Evolutionary conservation across 2,797 vertebrate species (phyloP), one percentile per base, ranked within the genome.

Genomic region (Microctenopoma stevenorrisi): DNA sequence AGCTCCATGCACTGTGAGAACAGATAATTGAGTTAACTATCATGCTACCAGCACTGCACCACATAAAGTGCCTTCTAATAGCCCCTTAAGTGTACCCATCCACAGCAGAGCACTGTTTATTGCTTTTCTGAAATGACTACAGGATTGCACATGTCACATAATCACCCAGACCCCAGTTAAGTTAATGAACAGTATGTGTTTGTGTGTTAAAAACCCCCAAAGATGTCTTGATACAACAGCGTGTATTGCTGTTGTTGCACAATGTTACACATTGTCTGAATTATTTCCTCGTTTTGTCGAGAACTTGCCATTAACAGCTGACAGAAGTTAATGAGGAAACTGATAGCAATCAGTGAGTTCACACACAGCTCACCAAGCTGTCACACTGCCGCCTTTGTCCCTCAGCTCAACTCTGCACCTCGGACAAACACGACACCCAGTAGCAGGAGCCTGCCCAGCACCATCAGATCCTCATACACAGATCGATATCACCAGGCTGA

Each of bases 1-100:
- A 91, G 85, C 80, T 84, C 81, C 22, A 0, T 3, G 56, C 90
- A 84, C 90, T 91, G 84, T 22, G 74, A 1, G 61, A 15, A 56
- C 59, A 83, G 16, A 78, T 4, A 28, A 55, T 26, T 16, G 15
- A 6, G 71, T 75, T 83, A 81, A 64, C 64, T 35, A 60, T n/a
- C 4, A 30, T 5, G 48, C 26, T 18, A 16, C 14, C 52, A 35
- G 13, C 4, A n/a, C 52, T 22, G 64, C 61, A 18, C 0, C 46
- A 14, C 1, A 2, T 11, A 30, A 42, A 49, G 48, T 12, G 46
- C 52, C 59, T 28, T 44, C 37, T 74, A 58, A 72, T 7, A 51
- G 44, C 60, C 53, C 25, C 56, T 58, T 37, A 60, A 58, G 38
- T 30, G 13, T 2, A n/a, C 3, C 6, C 18, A 11, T 48, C 71